Percentiles rank a stretch among this genome's conserved stretches.
Evolutionary conservation across 2,797 vertebrate genomes (phyloP).

Genomic region (Schizothorax lantsangensis): DNA sequence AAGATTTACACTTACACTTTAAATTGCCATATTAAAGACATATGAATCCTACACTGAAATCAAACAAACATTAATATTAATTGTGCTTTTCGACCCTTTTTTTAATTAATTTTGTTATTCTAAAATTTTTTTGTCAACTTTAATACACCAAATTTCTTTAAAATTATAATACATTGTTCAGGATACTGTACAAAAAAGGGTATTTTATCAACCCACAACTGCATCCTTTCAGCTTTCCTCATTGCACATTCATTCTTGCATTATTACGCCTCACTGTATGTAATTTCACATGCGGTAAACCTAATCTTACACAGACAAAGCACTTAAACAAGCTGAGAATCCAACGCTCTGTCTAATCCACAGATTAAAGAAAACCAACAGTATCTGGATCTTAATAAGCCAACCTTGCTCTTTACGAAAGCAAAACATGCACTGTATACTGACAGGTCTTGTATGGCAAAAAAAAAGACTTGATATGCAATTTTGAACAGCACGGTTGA

Average conservation of each 20-base stretch:
- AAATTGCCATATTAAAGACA: background rate
- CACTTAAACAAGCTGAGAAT: slow-evolving; percentile 18
- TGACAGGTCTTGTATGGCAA: background rate
- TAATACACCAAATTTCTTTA: background rate
- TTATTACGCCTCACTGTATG: background rate
- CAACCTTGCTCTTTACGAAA: background rate
- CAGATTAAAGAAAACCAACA: slow-evolving; percentile 9
- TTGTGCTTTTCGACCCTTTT: background rate
- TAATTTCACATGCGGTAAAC: slow-evolving; percentile 10
- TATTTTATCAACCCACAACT: background rate
- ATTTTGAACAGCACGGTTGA: slow-evolving; percentile 61
- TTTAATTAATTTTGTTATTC: background rate
- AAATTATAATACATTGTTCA: background rate
- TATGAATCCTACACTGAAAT: background rate
- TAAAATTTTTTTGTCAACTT: background rate
- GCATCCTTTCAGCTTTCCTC: background rate
- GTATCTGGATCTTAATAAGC: background rate
- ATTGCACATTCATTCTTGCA: background rate
- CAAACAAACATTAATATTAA: background rate
- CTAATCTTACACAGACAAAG: slow-evolving; percentile 22
- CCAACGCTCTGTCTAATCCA: background rate
- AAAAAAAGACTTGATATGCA: slow-evolving; percentile 61
- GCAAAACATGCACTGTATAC: background rate
- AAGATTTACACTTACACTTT: background rate
- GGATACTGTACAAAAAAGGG: background rate